Conservation (phyloP, 2,113 vertebrate species). For the Chamaea fasciata region DNA sequence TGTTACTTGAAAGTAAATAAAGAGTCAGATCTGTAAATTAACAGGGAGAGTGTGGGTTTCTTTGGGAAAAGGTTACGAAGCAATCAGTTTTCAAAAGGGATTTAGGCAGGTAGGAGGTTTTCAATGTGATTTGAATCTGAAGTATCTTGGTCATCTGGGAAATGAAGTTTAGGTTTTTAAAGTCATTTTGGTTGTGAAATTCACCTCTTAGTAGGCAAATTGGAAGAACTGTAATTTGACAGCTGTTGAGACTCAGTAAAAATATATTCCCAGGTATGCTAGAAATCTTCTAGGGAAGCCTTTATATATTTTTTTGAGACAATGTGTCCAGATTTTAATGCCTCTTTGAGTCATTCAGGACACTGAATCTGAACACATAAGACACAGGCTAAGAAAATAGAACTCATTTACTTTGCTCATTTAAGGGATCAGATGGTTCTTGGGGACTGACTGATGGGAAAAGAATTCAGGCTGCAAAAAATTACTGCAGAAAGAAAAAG, state of each 20-base stretch:
- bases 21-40: background rate
- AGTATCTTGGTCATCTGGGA: background rate
- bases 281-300: background rate
- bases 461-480: background rate
- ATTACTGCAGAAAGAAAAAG: background rate
- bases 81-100: background rate
- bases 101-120: background rate
- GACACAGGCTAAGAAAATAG: background rate
- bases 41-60: background rate
- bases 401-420: conserved; percentile 11
- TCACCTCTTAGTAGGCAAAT: background rate
- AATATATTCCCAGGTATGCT: background rate
- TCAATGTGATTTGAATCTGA: background rate
- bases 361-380: background rate
- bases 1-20: background rate
- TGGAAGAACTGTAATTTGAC: background rate
- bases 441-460: background rate
- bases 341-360: background rate
- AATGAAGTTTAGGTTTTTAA: background rate
- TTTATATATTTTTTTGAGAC: background rate
- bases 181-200: background rate
- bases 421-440: conserved; percentile 17
- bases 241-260: background rate
- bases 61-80: background rate
- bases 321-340: background rate